Percentiles rank a stretch among this genome's conserved stretches.
phyloP scores from a whole-genome alignment of 2,797 vertebrate genomes.

The Acomys russatus region DNA sequence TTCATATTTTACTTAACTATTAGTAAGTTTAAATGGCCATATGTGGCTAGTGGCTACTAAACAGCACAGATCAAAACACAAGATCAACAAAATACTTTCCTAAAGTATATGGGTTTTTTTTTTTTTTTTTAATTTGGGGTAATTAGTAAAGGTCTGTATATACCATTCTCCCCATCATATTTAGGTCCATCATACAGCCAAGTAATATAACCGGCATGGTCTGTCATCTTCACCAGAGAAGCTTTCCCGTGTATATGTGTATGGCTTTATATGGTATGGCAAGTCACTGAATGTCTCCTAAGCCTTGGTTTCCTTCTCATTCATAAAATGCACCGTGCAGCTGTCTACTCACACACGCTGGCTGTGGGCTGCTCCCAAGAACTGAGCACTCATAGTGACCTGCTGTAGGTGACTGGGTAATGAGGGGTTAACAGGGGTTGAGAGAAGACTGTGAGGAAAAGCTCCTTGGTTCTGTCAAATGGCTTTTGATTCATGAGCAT shows the following conservation, averaged over 20 bases:
- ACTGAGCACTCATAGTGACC: neutral
- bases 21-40: neutral
- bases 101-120: neutral
- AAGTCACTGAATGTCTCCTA: neutral
- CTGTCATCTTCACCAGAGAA: neutral
- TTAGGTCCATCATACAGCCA: neutral
- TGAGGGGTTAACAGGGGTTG: slow-evolving; percentile 11
- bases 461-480: slow-evolving; percentile 9
- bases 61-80: neutral
- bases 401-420: neutral
- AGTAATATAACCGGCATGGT: accelerated
- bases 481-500: neutral
- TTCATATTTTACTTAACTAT: neutral
- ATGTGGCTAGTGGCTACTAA: neutral
- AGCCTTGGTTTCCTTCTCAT: neutral
- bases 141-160: neutral
- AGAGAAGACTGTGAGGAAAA: neutral
- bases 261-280: neutral
- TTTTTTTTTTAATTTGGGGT: neutral
- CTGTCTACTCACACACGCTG: neutral
- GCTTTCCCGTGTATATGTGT: neutral
- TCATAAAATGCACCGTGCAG: neutral
- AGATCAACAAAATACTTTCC: neutral
- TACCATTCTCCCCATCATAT: slow-evolving; percentile 1
- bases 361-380: neutral